These are phyloP conservation scores for Drosophila carrolli DNA, from an alignment of 1,140 invertebrate genomes.

Conservation along the genomic window DNA sequence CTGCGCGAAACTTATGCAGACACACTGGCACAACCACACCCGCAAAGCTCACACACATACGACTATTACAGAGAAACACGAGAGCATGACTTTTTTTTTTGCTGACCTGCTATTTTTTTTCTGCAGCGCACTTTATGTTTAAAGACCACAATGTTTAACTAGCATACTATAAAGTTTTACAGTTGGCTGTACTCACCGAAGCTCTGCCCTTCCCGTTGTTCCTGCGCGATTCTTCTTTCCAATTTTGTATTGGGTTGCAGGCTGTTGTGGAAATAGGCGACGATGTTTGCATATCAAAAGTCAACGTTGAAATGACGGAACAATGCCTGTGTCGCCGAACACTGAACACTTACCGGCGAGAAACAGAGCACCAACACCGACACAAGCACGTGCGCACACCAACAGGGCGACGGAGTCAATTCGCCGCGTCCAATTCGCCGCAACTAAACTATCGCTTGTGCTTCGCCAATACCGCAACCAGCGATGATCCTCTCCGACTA, in stretches of 20 bases:
- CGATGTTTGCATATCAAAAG: slow-evolving; percentile 32
- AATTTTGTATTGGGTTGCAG: not conserved
- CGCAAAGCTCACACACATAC: slow-evolving; percentile 8
- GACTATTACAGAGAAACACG: not conserved
- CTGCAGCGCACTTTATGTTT: slow-evolving; percentile 1
- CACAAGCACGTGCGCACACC: slow-evolving; percentile 2
- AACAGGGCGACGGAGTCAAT: slow-evolving; percentile 8
- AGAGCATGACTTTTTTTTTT: not conserved
- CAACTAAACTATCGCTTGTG: not conserved
- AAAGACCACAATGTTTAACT: not conserved
- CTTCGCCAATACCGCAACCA: not conserved
- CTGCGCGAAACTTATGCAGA: slow-evolving; percentile 11
- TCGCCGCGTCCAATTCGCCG: slow-evolving; percentile 28
- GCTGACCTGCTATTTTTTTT: slow-evolving; percentile 1
- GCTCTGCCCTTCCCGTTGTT: not conserved
- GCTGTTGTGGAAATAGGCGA: not conserved
- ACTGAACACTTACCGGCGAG: not conserved
- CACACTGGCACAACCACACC: slow-evolving; percentile 8
- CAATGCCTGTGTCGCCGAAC: not conserved
- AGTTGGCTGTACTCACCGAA: slow-evolving; percentile 9
- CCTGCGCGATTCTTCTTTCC: not conserved
- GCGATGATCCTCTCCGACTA: not conserved
- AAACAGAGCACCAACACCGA: not conserved
- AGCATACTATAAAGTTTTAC: not conserved
- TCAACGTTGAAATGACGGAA: slow-evolving; percentile 33